These are phyloP conservation scores for Podocnemis expansa DNA, from an alignment of 2,113 vertebrate species.

Conservation along the genomic window DNA sequence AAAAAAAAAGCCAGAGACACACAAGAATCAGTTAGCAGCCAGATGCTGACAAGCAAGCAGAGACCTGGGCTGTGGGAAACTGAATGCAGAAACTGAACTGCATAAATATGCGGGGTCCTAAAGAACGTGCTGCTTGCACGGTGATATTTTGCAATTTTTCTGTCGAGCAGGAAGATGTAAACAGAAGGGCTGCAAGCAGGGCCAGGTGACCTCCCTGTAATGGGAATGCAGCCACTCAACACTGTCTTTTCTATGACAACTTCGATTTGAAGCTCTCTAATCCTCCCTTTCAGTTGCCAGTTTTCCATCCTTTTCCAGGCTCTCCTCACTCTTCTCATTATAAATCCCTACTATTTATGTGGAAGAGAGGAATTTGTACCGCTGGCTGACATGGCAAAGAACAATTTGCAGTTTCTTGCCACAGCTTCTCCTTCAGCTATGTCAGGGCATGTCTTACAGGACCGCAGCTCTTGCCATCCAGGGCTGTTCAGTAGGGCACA, in stretches of 20 bases:
- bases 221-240: not conserved
- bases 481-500: not conserved
- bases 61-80: accelerated
- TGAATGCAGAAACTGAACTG: not conserved
- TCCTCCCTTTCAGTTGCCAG: not conserved
- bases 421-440: not conserved
- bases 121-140: not conserved
- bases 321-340: not conserved
- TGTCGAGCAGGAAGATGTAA: not conserved
- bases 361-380: not conserved
- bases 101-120: not conserved
- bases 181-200: not conserved
- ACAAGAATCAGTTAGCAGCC: not conserved
- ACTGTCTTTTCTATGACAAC: not conserved
- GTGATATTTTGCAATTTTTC: not conserved
- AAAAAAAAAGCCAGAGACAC: not conserved
- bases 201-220: not conserved
- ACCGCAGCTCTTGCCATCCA: not conserved
- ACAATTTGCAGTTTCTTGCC: not conserved
- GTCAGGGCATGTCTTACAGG: not conserved
- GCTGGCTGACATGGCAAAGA: not conserved
- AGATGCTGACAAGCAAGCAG: accelerated
- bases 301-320: not conserved
- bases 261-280: not conserved
- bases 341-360: not conserved